Conservation (phyloP, 2,797 vertebrate species). For the Lindbergichthys nudifrons region DNA sequence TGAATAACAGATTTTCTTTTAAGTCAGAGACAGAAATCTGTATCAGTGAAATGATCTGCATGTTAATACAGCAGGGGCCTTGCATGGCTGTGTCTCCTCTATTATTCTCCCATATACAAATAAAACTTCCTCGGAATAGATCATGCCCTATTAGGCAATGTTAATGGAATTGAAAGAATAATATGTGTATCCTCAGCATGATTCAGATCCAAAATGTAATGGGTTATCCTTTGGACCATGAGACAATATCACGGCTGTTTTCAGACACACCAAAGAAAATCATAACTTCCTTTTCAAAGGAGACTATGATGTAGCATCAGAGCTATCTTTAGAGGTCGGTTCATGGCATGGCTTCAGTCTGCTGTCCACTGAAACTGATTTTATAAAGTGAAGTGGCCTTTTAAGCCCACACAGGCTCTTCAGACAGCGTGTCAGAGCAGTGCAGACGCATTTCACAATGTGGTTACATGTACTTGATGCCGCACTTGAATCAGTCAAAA, state of each 20-base stretch:
- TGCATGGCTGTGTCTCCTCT: neutral
- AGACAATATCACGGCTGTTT: no score
- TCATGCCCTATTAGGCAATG: no score
- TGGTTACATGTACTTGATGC: neutral
- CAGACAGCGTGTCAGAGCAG: conserved; percentile 19
- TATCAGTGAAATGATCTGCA: conserved; percentile 27
- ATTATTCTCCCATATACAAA: conserved; percentile 28
- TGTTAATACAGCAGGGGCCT: conserved; percentile 8
- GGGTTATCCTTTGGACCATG: no score
- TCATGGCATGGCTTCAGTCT: conserved; percentile 17
- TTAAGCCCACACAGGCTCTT: conserved; percentile 27
- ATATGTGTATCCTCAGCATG: no score
- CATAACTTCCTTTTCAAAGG: no score
- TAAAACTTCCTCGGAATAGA: neutral
- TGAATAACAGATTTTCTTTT: conserved; percentile 44
- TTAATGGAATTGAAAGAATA: no score
- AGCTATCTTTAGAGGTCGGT: conserved; percentile 16
- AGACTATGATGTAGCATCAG: conserved; percentile 8
- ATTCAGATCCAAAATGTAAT: no score
- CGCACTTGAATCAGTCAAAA: neutral
- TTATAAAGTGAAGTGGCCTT: conserved; percentile 29
- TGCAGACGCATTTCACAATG: neutral
- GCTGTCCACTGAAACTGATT: conserved; percentile 23
- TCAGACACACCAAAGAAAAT: no score
- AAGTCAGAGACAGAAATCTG: conserved; percentile 25